Evolutionary conservation across 2,113 vertebrate genomes (phyloP), one percentile per base, ranked within the genome.

Genomic region (Falco punctatus): DNA sequence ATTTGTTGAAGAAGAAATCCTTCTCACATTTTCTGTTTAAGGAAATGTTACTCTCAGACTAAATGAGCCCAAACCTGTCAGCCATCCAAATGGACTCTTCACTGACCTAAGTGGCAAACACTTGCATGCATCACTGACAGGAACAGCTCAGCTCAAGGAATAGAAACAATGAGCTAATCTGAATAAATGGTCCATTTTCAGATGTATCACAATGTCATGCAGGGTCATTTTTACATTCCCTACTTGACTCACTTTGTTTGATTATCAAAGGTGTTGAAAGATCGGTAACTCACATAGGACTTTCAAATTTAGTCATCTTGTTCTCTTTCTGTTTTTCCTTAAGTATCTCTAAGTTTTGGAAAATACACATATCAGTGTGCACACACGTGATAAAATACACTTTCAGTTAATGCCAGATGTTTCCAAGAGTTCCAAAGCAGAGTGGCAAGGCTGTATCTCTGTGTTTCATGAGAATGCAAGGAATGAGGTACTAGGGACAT

Each of bases 41-140:
- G 81, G 51, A 91, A 91, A 94, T 18, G 59, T 61, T 91, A 73
- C 84, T 85, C 33, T 65, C 23, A 21, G 64, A 30, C 46, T 85
- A 88, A 87, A 85, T 70, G 62, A 85, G 78, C 62, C 86, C 86
- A 79, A 65, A 87, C 7, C 71, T 88, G 91, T 79, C 92, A 95
- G 91, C 66, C 70, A 20, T 77, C 94, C 94, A 97, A 91, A 88
- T 11, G 89, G 91, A 6, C 92, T 92, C 81, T 66, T 91, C 81
- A 55, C 71, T 48, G 71, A 70, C 78, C 59, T 46, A 81, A 92
- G 87, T 59, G 86, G 81, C 73, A 82, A 91, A 85, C 78, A 48
- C 70, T 74, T 32, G 64, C 55, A 61, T 40, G 67, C 78, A 80
- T 80, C 18, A 7, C 70, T 80, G 87, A 57, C 88, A 57, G 83